phyloP scores from a whole-genome alignment of 2,888 invertebrate genomes.

The Tenthredo livida region DNA sequence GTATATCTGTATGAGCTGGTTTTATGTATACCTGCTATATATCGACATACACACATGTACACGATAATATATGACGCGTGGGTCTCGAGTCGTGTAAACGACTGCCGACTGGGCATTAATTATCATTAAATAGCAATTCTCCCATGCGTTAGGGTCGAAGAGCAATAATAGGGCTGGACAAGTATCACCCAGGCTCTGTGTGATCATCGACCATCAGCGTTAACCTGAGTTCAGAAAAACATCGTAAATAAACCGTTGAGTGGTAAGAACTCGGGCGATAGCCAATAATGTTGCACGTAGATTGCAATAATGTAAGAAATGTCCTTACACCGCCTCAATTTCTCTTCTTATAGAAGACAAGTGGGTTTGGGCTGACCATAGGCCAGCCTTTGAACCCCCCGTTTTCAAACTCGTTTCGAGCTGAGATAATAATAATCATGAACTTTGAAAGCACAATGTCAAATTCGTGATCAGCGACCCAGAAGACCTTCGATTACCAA shows the following conservation, averaged over 20 bases:
- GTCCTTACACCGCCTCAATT: not conserved
- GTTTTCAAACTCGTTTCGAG: too few relatives aligned
- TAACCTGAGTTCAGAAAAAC: conserved; percentile 9
- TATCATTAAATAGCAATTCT: conserved; percentile 36
- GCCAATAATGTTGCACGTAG: conserved; percentile 1
- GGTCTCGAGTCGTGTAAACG: conserved; percentile 8
- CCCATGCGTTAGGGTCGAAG: not conserved
- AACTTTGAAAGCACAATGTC: too few relatives aligned
- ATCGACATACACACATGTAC: not conserved
- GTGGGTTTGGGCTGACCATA: too few relatives aligned
- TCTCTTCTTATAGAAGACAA: not conserved
- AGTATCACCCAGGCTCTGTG: conserved; percentile 12
- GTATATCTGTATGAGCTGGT: not conserved
- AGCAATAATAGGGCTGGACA: conserved; percentile 7
- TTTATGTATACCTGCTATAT: not conserved
- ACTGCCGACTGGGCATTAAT: conserved; percentile 28
- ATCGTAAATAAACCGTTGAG: not conserved
- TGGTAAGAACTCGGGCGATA: not conserved
- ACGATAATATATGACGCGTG: not conserved
- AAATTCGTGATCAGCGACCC: too few relatives aligned
- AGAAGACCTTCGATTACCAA: too few relatives aligned
- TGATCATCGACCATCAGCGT: conserved; percentile 8
- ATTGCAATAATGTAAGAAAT: conserved; percentile 6
- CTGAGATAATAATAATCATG: too few relatives aligned
- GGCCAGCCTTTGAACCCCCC: too few relatives aligned